A percentile compares a stretch with the other conserved stretches of the same genome.
Evolutionary conservation across 1,140 invertebrate species (phyloP).

Genomic region (Coptotermes formosanus): DNA sequence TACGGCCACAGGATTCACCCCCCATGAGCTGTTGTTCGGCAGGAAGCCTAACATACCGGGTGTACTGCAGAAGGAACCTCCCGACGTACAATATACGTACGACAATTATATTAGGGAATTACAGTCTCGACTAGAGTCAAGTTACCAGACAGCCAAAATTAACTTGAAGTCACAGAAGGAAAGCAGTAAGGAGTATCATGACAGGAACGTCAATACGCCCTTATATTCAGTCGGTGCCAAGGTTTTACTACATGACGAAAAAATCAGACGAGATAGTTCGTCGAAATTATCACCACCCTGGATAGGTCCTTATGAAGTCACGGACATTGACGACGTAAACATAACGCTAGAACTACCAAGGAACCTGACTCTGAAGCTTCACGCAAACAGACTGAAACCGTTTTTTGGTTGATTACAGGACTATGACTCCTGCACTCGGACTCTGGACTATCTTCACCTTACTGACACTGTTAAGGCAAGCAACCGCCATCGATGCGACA

Average conservation of each 20-base stretch:
- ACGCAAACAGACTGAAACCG: conserved; percentile 17
- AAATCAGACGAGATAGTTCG: background rate
- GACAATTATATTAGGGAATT: background rate
- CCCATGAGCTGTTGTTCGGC: conserved; percentile 28
- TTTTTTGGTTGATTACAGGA: background rate
- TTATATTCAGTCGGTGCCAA: background rate
- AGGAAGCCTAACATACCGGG: conserved; percentile 22
- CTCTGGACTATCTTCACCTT: too few species aligned
- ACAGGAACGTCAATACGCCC: conserved; percentile 2
- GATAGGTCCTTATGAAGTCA: conserved; percentile 26
- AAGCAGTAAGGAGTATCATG: conserved; percentile 1
- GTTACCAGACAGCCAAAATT: background rate
- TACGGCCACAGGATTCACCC: conserved; percentile 14
- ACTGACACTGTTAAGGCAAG: too few species aligned
- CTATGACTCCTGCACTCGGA: too few species aligned
- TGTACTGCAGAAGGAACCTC: conserved; percentile 17
- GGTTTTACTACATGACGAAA: background rate
- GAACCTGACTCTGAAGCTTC: background rate
- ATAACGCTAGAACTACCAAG: background rate
- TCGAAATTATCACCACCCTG: background rate
- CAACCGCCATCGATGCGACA: too few species aligned
- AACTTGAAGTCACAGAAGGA: conserved; percentile 19
- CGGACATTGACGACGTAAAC: background rate
- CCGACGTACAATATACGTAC: conserved; percentile 12
- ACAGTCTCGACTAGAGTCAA: too few species aligned